Base-by-base conservation (phyloP, 2,797 vertebrate genomes). In the Sebastes melanostomus region DNA sequence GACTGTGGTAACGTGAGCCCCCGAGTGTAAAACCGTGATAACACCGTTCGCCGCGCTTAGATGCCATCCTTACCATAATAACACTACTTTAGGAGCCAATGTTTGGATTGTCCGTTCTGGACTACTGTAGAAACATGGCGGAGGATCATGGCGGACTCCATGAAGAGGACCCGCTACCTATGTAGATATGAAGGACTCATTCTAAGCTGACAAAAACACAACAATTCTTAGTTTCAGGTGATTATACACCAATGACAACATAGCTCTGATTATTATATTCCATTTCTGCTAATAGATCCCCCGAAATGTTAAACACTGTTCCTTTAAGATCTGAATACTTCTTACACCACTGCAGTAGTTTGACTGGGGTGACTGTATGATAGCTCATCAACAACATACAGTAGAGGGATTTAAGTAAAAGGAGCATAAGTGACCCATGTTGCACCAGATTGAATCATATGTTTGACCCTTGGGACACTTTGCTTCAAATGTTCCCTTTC, bases 401-500 rank as follows among this genome's bases (percentile, higher is more conserved):
- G 18, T 14, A 12, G 3, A 11, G 3, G 18, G 5, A 32, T 83
- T 63, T n/a, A 32, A 72, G 6, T 4, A 3, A 42, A 76, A 61
- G n/a, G 2, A 12, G 62, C 20, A 67, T 5, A 60, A 24, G 3
- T n/a, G 29, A 72, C 29, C 8, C 42, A 46, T 25, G n/a, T 61
- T 78, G 42, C 32, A 56, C 8, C 18, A 32, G 38, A 71, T 1
- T 61, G 8, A 66, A 29, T 85, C 63, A 60, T 18, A 66, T 46
- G 50, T 55, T 29, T 65, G 42, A 84, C 52, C n/a, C 56, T 70
- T 18, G 55, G 59, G 46, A 79, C 58, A 18, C 58, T 74, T n/a
- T 25, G 56, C 36, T 25, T 46, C 34, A 7, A 66, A 59, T 27
- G 36, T 75, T 58, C 71, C 29, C 16, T 25, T 66, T 74, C 58